These are phyloP conservation scores for Eupithecia insigniata DNA, from an alignment of 2,888 invertebrate species.

Conservation along the genomic window DNA sequence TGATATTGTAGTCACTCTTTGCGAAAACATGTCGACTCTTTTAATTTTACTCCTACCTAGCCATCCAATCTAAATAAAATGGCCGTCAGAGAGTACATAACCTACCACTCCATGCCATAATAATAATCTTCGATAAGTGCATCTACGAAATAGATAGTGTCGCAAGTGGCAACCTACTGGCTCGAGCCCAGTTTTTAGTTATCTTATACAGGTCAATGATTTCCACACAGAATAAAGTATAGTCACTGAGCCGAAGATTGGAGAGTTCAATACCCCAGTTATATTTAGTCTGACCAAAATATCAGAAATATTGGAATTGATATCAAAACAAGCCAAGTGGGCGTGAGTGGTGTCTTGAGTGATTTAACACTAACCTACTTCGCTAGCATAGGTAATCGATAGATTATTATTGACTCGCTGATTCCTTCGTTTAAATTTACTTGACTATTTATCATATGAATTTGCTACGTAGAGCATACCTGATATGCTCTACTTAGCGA, in stretches of 20 bases:
- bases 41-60: neutral
- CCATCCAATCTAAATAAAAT: constrained; percentile 10
- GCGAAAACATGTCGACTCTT: neutral
- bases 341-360: constrained; percentile 30
- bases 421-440: neutral
- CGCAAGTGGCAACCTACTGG: constrained; percentile 56
- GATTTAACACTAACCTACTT: constrained; percentile 20
- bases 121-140: constrained; percentile 32
- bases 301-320: constrained; percentile 46
- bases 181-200: constrained; percentile 58
- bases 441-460: neutral
- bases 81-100: constrained; percentile 10
- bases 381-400: constrained; percentile 12
- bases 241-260: constrained; percentile 41
- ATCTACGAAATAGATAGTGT: constrained; percentile 42
- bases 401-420: constrained; percentile 8
- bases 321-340: constrained; percentile 44
- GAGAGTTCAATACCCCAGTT: constrained; percentile 59
- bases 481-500: too few species aligned
- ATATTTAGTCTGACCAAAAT: constrained; percentile 61
- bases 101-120: constrained; percentile 21
- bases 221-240: constrained; percentile 37
- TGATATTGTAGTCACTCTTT: neutral
- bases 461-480: neutral
- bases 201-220: constrained; percentile 68